Evolutionary conservation across 2,888 invertebrate genomes (phyloP), one percentile per base, ranked within the genome.

Genomic region (Eubasilissa splendida): DNA sequence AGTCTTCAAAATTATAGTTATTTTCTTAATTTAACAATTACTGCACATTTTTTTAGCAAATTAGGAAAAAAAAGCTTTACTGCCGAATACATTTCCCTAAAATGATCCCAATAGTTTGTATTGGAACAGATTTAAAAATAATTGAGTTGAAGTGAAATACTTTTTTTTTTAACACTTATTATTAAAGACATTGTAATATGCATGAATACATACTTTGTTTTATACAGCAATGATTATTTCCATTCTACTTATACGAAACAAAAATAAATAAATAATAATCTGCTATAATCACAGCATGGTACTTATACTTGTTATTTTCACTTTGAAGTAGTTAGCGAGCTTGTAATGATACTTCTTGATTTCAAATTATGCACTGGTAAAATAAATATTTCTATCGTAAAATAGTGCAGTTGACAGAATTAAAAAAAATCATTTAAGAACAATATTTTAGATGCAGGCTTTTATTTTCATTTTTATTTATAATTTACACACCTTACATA

Each of bases 281-380:
- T 42, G 42, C 42, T 42, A 42, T 11, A 63, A 33, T 63, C 68
- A 68, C 68, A 68, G 68, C 68, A 68, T 68, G 66, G 63, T 63
- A 68, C 68, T 52, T 68, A 68, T 8, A 12, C 63, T 68, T 42
- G 50, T 68, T 68, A n/a, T 68, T 68, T 42, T 14, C 52, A 68
- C 68, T 50, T 14, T 63, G 42, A 42, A 50, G 68, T 68, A 68
- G 68, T 68, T 68, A 68, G 68, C 5, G 50, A 68, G 68, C 68
- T 68, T 68, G n/a, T 14, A 68, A 68, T 42, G 9, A 50, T 52
- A 12, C 68, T 50, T n/a, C n/a, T 58, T 58, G 58, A 58, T 58
- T n/a, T 42, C 11, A 58, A 58, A 58, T 58, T 58, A 9, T 58
- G 58, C 58, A 58, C 58, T 58, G 4, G 42, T 58, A 58, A 4